Evolutionary conservation across 2,113 vertebrate species (phyloP).

Genomic region (Pygoscelis antarcticus): DNA sequence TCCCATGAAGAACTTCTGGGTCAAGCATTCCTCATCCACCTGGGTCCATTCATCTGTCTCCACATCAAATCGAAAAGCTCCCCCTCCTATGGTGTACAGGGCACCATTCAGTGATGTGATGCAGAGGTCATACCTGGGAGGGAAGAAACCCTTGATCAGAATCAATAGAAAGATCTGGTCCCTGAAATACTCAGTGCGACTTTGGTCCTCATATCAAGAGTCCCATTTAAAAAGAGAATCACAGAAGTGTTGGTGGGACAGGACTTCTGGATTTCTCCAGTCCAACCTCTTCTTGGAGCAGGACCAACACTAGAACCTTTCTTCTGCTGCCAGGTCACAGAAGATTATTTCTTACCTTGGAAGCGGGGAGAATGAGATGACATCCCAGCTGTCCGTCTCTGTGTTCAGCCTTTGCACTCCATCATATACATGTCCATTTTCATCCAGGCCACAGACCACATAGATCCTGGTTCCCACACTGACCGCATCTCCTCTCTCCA

Average conservation of each 20-base stretch:
- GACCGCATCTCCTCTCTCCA: slow-evolving; percentile 81
- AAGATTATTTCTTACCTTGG: slow-evolving; percentile 75
- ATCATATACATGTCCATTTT: slow-evolving; percentile 83
- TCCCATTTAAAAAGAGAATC: background rate
- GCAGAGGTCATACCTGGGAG: slow-evolving; percentile 84
- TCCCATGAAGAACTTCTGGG: slow-evolving; percentile 85
- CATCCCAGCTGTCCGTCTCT: slow-evolving; percentile 80
- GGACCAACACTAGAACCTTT: background rate
- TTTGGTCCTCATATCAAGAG: background rate
- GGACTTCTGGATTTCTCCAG: background rate
- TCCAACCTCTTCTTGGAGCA: background rate
- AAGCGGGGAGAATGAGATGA: slow-evolving; percentile 84
- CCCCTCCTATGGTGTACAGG: slow-evolving; percentile 87
- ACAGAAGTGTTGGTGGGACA: background rate
- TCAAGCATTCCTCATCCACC: slow-evolving; percentile 79
- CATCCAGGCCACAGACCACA: slow-evolving; percentile 87
- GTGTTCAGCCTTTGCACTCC: slow-evolving; percentile 84
- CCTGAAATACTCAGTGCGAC: background rate
- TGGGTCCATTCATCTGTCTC: slow-evolving; percentile 84
- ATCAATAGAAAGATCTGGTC: background rate
- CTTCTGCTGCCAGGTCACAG: background rate
- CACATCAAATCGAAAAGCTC: slow-evolving; percentile 81
- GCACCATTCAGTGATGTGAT: slow-evolving; percentile 84
- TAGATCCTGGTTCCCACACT: slow-evolving; percentile 77
- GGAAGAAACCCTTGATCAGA: background rate